These are phyloP conservation scores for Charina bottae DNA, from an alignment of 2,113 vertebrate species.

Conservation along the genomic window DNA sequence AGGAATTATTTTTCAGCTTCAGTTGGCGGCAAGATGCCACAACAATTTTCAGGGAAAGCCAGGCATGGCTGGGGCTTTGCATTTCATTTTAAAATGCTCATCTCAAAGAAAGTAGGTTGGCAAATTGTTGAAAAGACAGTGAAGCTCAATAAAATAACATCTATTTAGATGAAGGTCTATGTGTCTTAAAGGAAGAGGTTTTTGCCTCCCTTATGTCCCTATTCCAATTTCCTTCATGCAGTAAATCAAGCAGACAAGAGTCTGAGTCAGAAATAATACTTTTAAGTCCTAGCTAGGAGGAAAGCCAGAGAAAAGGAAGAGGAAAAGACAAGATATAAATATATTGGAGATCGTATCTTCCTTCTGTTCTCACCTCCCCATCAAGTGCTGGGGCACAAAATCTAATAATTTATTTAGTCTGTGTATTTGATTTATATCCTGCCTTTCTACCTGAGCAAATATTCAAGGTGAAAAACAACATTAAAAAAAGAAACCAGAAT, in stretches of 20 bases:
- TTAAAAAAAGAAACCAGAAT: neutral
- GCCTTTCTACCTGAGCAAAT: neutral
- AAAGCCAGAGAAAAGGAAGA: neutral
- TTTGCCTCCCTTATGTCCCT: neutral
- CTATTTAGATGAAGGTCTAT: neutral
- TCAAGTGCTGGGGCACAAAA: neutral
- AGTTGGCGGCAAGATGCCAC: slow-evolving; percentile 56
- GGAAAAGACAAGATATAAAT: neutral
- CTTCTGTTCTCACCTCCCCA: neutral
- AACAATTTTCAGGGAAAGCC: slow-evolving; percentile 33
- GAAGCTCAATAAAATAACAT: slow-evolving; percentile 12
- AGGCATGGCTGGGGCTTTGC: neutral
- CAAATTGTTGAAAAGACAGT: slow-evolving; percentile 12
- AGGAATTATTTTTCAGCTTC: slow-evolving; percentile 72
- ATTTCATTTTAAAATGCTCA: slow-evolving; percentile 36
- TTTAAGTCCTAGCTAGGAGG: neutral
- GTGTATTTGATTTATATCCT: neutral
- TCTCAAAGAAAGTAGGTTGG: slow-evolving; percentile 3
- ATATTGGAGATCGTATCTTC: neutral
- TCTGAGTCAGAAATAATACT: neutral
- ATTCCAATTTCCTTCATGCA: neutral
- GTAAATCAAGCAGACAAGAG: neutral
- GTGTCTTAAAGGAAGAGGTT: neutral
- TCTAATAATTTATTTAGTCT: neutral
- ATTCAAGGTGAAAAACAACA: neutral